A percentile compares a stretch with the other conserved stretches of the same genome.
Conservation (phyloP, 2,797 vertebrate species). For the Artibeus lituratus region DNA sequence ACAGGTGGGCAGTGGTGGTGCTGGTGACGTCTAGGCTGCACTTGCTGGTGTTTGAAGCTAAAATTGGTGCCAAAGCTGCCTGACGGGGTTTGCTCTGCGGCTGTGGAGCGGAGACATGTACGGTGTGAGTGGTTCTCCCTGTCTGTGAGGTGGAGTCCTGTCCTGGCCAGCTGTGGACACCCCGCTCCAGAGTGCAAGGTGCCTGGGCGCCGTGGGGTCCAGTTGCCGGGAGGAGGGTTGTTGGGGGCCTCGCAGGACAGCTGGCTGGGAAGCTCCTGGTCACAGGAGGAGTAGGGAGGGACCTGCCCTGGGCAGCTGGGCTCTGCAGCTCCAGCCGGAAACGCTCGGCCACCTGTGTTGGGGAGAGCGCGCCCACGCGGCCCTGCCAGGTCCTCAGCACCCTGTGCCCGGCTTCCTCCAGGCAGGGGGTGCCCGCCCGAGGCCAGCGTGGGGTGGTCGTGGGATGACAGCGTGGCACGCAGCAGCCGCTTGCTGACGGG, state of each 20-base stretch:
- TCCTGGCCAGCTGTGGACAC: background rate
- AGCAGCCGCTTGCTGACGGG: background rate
- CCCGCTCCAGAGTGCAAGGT: background rate
- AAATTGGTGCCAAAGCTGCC: background rate
- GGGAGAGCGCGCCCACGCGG: background rate
- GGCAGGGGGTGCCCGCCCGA: background rate
- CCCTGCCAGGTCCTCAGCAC: background rate
- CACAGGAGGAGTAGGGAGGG: background rate
- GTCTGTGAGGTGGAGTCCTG: background rate
- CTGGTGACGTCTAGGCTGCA: constrained; percentile 19
- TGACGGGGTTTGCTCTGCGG: background rate
- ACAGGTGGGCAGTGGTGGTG: constrained; percentile 59
- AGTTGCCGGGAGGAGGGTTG: background rate
- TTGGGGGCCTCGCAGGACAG: background rate
- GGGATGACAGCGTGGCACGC: background rate
- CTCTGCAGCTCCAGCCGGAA: background rate
- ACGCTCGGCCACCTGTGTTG: rapidly evolving
- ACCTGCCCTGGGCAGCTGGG: background rate
- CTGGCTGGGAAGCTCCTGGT: background rate
- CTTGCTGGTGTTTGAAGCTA: constrained; percentile 15
- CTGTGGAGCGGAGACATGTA: background rate
- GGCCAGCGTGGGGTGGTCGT: rapidly evolving
- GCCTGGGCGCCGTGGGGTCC: background rate
- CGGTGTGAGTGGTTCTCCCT: rapidly evolving
- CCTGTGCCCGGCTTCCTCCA: background rate